Base-by-base conservation (phyloP, 2,113 vertebrate genomes). In the Chiloscyllium plagiosum region DNA sequence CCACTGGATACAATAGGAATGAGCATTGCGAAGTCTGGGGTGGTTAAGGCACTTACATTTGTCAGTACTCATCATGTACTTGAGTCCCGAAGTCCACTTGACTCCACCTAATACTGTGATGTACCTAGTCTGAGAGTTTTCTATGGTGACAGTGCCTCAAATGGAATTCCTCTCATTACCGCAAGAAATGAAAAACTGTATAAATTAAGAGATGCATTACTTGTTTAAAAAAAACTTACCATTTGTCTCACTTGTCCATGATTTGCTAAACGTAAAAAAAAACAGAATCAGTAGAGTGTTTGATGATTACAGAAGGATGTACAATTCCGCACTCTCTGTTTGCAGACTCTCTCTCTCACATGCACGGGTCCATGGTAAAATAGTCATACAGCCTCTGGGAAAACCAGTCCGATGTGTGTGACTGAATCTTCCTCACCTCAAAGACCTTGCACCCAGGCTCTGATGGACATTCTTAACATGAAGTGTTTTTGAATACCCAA, bases 191-290 rank as follows among this genome's bases (percentile, higher is more conserved):
- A 80, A 70, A 80, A 37, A 12, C 33, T 76, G 24, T n/a, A 80
- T 15, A 78, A 92, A 66, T 22, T 7, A 8, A 22, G n/a, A 65
- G 1, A 94, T 47, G 33, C 66, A 69, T 22, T 5, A 22, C 8
- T 61, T 29, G 66, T 47, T 0, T 15, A 42, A 95, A 24, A 87
- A 94, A 66, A 95, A 95, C 96, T 96, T 95, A 96, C 96, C 96
- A 95, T 96, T 33, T 87, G 95, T 94, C 95, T 96, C 5, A 96
- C 96, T 96, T 96, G 96, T 50, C 96, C 96, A 96, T 96, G 96
- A 72, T 96, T 96, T 87, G 94, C 87, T 52, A 95, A 72, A 80
- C 68, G 61, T 96, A 52, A 96, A 96, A 33, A n/a, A 93, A 65
- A 15, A 65, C 29, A 90, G 52, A 1, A 42, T 89, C 47, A 86